A percentile compares a stretch with the other conserved stretches of the same genome.
Evolutionary conservation across 2,113 vertebrate genomes (phyloP).

Genomic region (Cardinalis cardinalis): DNA sequence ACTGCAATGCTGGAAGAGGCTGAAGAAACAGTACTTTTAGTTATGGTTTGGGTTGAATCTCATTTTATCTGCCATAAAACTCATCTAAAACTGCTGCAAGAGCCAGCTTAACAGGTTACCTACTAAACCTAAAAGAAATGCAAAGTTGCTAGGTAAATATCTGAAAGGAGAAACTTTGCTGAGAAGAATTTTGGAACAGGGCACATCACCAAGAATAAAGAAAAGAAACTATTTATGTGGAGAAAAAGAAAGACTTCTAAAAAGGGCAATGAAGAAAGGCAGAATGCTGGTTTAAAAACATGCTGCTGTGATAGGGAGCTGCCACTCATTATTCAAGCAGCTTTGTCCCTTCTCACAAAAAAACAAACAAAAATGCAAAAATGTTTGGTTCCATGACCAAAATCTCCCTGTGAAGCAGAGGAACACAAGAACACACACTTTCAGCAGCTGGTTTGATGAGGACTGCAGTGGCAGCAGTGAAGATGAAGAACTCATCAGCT

Average conservation of each 20-base stretch:
- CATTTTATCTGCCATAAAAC: background rate
- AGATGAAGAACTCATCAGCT: background rate
- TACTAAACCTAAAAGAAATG: background rate
- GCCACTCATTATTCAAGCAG: background rate
- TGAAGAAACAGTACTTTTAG: background rate
- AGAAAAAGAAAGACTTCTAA: background rate
- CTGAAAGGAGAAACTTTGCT: background rate
- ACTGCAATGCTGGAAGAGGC: background rate
- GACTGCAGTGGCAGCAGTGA: background rate
- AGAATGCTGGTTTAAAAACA: background rate
- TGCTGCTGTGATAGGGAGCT: background rate
- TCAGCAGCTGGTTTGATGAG: background rate
- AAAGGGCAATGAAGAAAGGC: background rate
- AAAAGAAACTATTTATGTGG: background rate
- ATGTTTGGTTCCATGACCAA: background rate
- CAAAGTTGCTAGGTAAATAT: background rate
- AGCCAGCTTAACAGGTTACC: background rate
- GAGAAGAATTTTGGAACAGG: background rate
- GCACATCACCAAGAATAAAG: background rate
- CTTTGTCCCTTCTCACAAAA: background rate
- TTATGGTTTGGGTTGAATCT: background rate
- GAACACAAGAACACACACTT: background rate
- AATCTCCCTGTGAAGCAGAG: background rate
- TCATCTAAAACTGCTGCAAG: background rate
- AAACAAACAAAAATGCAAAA: background rate